Evolutionary conservation across 2,113 vertebrate genomes (phyloP).

Genomic region (Panthera tigris): DNA sequence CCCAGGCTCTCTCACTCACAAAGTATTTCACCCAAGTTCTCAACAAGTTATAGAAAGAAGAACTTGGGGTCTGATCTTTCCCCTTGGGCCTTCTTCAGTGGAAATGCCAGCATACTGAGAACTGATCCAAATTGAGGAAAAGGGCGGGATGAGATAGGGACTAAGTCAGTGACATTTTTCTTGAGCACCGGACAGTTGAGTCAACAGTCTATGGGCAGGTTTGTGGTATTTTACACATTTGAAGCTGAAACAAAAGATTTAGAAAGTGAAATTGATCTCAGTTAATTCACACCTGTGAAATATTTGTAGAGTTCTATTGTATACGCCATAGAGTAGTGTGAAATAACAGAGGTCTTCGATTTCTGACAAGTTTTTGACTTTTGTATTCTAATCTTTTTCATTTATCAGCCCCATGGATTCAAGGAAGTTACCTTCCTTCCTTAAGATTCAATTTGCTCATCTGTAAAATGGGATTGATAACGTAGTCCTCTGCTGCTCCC

Average conservation of each 20-base stretch:
- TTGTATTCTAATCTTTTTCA: background rate
- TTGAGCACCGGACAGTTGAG: background rate
- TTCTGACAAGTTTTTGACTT: background rate
- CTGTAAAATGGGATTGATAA: background rate
- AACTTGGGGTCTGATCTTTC: slow-evolving; percentile 5
- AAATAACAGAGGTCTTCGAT: background rate
- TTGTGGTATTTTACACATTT: background rate
- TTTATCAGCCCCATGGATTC: background rate
- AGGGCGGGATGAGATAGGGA: background rate
- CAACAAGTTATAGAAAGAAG: background rate
- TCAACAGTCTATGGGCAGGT: background rate
- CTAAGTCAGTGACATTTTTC: background rate
- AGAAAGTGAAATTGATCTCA: background rate
- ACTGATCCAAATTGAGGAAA: background rate
- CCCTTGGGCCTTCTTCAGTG: background rate
- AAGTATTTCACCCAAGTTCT: background rate
- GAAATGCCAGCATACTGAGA: background rate
- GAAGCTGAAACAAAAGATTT: background rate
- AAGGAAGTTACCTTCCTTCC: background rate
- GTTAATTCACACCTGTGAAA: background rate
- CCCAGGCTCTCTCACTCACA: background rate
- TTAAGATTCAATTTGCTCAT: background rate
- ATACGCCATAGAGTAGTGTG: background rate
- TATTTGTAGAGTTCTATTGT: background rate
- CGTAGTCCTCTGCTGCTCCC: background rate